Base-by-base conservation (phyloP, 1,140 invertebrate genomes). In the Pectinophora gossypiella region DNA sequence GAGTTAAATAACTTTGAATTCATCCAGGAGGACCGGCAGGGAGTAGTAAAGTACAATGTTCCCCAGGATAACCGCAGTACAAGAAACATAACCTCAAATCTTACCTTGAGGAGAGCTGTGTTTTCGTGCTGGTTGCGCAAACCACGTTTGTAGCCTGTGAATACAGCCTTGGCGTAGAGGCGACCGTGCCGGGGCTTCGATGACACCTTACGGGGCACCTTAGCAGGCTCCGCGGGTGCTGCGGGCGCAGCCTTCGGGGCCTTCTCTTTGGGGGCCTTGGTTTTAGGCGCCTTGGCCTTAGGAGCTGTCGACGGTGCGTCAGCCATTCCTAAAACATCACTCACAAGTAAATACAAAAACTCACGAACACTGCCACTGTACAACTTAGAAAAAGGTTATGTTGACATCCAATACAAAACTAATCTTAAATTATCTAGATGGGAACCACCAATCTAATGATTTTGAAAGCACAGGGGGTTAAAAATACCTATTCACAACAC, bases 71-170 rank as follows among this genome's bases (percentile, higher is more conserved):
- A n/a, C n/a, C n/a, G n/a, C n/a, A 19, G 1, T 21, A 40, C 5
- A n/a, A 40, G 5, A 51, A 4, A 32, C 13, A 19, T 43, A 51
- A 21, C 50, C 40, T 44, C 10, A 42, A 23, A 22, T 32, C 68
- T 51, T 58, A 98, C 92, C 88, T 96, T 98, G 10, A 99, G 88
- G 0, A 99, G 90, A 10, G 98, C 94, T 47, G 98, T 99, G 88
- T 98, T 96, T 89, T 99, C 98, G 83, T 98, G 95, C 88, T 99
- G 99, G 79, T 99, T 99, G 60, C 98, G 92, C 15, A 98, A 91
- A 58, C 98, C 98, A 72, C 99, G 92, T 87, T 98, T 98, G 91
- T 97, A 99, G 46, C 98, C 98, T 68, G 97, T 98, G 89, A 99
- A 99, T 15, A 99, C 95, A 21, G 96, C 98, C 88, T 99, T 99